Evolutionary conservation across 2,888 invertebrate species (phyloP).

Genomic region (Rhopalosiphum nymphaeae): DNA sequence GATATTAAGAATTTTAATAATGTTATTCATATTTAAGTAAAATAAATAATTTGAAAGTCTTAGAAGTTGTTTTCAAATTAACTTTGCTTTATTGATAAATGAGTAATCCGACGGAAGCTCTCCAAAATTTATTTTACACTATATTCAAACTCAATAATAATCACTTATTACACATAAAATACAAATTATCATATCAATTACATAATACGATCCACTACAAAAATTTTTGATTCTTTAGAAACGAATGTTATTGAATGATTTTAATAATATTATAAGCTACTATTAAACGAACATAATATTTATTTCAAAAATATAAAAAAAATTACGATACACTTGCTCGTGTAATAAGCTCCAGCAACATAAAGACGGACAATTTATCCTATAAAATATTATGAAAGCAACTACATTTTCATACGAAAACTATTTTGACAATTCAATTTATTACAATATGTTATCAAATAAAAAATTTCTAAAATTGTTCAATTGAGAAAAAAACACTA

Average conservation of each 20-base stretch:
- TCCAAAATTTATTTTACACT: neutral
- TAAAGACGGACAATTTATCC: neutral
- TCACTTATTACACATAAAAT: neutral
- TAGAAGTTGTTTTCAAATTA: neutral
- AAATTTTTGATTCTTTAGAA: neutral
- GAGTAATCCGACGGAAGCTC: fast-evolving
- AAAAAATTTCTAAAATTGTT: neutral
- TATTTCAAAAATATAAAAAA: neutral
- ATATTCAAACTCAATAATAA: neutral
- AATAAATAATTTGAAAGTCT: neutral
- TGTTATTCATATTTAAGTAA: neutral
- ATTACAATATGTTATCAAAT: neutral
- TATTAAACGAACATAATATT: neutral
- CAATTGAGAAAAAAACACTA: neutral
- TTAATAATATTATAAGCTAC: neutral
- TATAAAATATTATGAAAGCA: neutral
- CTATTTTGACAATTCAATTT: neutral
- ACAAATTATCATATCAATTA: neutral
- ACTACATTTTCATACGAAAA: neutral
- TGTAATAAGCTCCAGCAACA: neutral
- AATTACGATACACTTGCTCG: neutral
- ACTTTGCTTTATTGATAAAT: neutral
- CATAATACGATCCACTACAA: neutral
- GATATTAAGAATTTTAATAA: neutral
- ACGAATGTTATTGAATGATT: neutral